Base-by-base conservation (phyloP, 2,113 vertebrate genomes). In the Nyctereutes procyonoides region DNA sequence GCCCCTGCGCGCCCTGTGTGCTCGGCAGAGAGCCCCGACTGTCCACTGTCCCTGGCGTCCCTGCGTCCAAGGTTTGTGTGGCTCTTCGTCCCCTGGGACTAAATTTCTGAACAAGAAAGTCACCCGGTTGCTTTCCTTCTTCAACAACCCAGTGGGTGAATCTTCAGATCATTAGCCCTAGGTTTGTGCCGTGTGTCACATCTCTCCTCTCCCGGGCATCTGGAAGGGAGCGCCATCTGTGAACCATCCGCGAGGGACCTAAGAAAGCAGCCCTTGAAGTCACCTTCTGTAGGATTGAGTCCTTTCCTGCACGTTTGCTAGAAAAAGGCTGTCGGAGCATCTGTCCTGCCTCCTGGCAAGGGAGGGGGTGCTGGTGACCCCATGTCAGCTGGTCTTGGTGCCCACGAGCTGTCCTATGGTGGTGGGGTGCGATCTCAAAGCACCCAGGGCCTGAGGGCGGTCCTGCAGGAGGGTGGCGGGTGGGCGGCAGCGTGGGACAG, bases 401-500 rank as follows among this genome's bases (percentile, higher is more conserved):
- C 43, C 62, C n/a, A 38, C 22, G 22, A 48, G 26, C 28, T 2
- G 53, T 53, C 53, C 35, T 2, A 8, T 1, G 1, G 65, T 0
- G 65, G 17, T 9, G 22, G 43, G 35, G 38, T 13, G 7, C 0
- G 6, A 53, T 53, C 10, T 15, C 60, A 2, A 12, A 76, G 43
- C 32, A 38, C 32, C 14, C 5, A 5, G 0, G 35, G 32, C 3
- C 30, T 4, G 17, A 22, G 53, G 77, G 26, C 32, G 10, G 2
- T n/a, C 77, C 77, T 22, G 10, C 71, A 74, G 35, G 71, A 35
- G 15, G 69, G 69, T 3, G 8, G 69, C 69, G 10, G n/a, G 69
- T 4, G 67, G 32, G 76, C 62, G 32, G 77, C 24, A 15, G 51
- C 4, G 0, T 0, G 1, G 19, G 51, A 7, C 8, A 9, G 11